Evolutionary conservation across 2,113 vertebrate species (phyloP).

Genomic region (Erinaceus europaeus): DNA sequence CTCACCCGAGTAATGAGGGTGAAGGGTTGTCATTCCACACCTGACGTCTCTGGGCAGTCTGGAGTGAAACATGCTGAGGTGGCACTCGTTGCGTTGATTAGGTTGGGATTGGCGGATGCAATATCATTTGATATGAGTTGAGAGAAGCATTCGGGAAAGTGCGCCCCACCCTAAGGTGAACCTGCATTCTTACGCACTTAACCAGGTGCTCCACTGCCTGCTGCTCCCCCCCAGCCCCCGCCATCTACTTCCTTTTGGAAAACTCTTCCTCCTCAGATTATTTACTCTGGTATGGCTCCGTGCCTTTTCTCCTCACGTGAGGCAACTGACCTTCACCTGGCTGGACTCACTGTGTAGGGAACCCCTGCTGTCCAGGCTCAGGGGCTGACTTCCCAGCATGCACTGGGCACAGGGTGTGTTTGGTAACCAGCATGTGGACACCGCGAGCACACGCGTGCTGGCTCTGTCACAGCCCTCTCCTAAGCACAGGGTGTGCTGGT

Average conservation of each 20-base stretch:
- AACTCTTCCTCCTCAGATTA: neutral
- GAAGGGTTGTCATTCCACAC: too few species aligned
- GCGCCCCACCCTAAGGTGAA: too few species aligned
- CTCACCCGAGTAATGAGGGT: too few species aligned
- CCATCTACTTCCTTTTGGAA: slow-evolving; percentile 51
- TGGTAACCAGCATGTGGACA: neutral
- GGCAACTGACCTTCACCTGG: neutral
- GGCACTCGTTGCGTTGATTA: too few species aligned
- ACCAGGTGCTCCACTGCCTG: too few species aligned
- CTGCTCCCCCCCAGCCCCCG: too few species aligned
- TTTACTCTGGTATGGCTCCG: neutral
- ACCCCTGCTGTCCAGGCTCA: neutral
- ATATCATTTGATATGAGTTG: too few species aligned
- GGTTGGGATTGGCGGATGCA: too few species aligned
- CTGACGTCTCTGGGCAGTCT: too few species aligned
- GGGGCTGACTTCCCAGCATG: neutral
- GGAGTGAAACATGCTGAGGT: too few species aligned
- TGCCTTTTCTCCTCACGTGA: neutral
- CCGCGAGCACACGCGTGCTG: neutral
- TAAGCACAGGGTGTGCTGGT: fast-evolving
- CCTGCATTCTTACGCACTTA: too few species aligned
- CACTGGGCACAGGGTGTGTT: neutral
- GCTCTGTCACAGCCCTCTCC: neutral
- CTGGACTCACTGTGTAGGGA: neutral
- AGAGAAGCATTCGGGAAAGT: too few species aligned